Evolutionary conservation across 2,113 vertebrate genomes (phyloP).

Genomic region (Nesoenas mayeri): DNA sequence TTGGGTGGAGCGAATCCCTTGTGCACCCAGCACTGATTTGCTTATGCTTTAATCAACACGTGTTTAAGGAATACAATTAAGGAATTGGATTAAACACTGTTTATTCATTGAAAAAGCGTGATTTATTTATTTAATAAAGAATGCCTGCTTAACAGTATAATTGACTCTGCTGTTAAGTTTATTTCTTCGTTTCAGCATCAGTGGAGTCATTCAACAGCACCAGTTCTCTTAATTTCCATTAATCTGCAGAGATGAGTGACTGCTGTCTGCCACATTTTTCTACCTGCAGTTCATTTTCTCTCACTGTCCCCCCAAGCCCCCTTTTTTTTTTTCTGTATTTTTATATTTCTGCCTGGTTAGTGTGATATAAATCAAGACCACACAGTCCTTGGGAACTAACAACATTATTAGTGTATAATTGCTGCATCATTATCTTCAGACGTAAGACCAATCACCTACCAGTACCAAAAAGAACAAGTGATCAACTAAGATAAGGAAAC

Average conservation of each 20-base stretch:
- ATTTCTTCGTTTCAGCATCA: no score
- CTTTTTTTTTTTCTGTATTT: neutral
- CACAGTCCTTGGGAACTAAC: neutral
- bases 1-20: no score
- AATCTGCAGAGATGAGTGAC: neutral
- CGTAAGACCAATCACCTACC: neutral
- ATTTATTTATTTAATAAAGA: no score
- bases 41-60: no score
- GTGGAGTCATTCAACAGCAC: neutral
- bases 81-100: no score
- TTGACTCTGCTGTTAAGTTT: no score
- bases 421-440: neutral
- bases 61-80: no score
- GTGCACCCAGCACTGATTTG: no score
- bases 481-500: neutral
- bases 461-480: neutral
- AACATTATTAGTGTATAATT: neutral
- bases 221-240: neutral
- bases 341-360: neutral
- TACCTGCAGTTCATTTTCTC: neutral
- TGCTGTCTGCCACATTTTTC: neutral
- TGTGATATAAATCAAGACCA: neutral
- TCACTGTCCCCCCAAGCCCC: no score
- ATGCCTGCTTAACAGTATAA: no score
- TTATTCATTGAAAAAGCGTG: no score